Conservation (phyloP, 1,140 invertebrate genomes). For the Leptinotarsa lineolata region DNA sequence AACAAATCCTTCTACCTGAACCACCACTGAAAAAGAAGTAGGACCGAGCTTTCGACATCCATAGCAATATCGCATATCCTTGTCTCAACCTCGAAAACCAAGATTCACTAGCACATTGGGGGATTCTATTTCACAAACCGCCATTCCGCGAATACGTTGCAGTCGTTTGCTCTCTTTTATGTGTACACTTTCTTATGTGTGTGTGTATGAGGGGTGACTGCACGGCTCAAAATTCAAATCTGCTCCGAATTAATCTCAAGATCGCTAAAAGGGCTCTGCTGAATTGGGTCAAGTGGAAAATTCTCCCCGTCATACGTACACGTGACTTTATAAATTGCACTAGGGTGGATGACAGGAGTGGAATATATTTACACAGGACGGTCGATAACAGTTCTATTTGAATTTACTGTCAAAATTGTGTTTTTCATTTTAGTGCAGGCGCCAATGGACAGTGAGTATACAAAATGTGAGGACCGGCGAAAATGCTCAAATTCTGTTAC, state of each 20-base stretch:
- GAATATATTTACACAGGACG: no score
- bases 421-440: no score
- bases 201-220: neutral
- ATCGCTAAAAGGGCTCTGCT: neutral
- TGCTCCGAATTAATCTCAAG: neutral
- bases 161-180: constrained; percentile 8
- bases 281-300: constrained; percentile 3
- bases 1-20: no score
- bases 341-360: neutral
- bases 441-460: no score
- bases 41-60: no score
- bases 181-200: neutral
- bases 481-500: no score
- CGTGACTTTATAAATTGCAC: neutral
- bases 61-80: neutral
- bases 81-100: neutral
- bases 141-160: neutral
- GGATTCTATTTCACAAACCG: neutral
- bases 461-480: no score
- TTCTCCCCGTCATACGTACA: neutral
- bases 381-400: no score
- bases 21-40: no score
- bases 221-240: neutral
- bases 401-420: no score
- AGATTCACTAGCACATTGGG: neutral